These are phyloP conservation scores for Remorina albescens DNA, from an alignment of 2,797 vertebrate species.

Conservation along the genomic window DNA sequence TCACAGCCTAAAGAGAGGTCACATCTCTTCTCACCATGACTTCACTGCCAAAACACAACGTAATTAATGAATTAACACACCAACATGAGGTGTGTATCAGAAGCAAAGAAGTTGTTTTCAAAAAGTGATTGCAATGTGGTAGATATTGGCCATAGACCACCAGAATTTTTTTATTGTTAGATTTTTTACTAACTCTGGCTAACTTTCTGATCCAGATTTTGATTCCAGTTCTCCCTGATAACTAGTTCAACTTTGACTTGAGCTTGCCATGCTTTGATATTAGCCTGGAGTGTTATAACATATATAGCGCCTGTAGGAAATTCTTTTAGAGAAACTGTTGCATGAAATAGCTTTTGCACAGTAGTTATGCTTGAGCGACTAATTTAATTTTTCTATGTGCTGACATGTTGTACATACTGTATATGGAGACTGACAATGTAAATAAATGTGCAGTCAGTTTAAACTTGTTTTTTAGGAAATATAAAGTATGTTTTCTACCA, in stretches of 20 bases:
- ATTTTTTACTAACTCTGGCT: neutral
- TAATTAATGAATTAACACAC: neutral
- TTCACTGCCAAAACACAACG: constrained; percentile 21
- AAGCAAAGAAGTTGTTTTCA: constrained; percentile 2
- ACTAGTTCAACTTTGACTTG: neutral
- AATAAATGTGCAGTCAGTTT: neutral
- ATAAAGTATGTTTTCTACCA: neutral
- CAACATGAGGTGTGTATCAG: neutral
- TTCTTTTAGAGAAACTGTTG: neutral
- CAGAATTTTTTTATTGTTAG: no score
- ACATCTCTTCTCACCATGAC: neutral
- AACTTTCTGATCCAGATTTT: neutral
- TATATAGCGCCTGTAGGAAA: neutral
- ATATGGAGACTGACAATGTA: neutral
- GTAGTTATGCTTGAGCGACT: no score
- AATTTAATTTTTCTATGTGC: no score
- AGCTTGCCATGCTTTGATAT: neutral
- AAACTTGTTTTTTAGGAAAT: neutral
- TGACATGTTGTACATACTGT: neutral
- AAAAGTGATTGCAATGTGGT: neutral
- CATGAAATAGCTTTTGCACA: neutral
- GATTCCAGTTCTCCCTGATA: neutral
- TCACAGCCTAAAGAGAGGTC: constrained; percentile 31
- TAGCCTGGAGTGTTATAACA: neutral
- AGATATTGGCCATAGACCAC: neutral